Base-by-base conservation (phyloP, 2,888 invertebrate species). In the Sminthurides aquaticus region DNA sequence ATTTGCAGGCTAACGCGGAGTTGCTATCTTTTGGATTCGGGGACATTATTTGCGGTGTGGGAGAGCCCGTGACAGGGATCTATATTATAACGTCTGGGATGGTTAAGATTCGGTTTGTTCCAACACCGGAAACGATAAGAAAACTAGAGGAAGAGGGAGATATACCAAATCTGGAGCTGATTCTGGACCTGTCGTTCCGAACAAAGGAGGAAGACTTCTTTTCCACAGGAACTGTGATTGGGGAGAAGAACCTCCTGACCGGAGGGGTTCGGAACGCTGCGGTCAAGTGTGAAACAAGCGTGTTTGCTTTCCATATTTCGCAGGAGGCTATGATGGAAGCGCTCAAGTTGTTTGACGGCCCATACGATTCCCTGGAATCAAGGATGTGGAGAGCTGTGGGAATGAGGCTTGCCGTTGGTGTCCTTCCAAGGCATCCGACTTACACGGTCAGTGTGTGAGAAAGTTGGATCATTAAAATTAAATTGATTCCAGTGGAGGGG, bases 321-420 rank as follows among this genome's bases (percentile, higher is more conserved):
- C 20, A 60, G 52, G 52, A 48, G 8, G 69, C 57, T 1, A 71
- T 79, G 75, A 71, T 75, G 25, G 65, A 76, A 28, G 79, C 79
- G 2, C 67, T 78, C 29, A 68, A 71, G 2, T 70, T 71, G 58
- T 79, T 78, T 65, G 67, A 62, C 77, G 20, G 83, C 79, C 75
- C 79, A 78, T 65, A 82, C 3, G 77, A 75, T 57, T 82, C 84
- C 0, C 75, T 85, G 15, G 83, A 84, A 77, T 79, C 83, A n/a
- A 77, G 83, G 1, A 81, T 86, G 79, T 86, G 86, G 86, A 81
- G 83, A 0, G 82, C 82, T 62, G 81, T 84, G 34, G 84, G 84
- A 18, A 81, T 84, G 60, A 81, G 84, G 66, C 69, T 85, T 1
- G 79, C 84, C 0, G 75, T 81, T 75, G 79, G 81, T 74, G 79